Conservation (phyloP, 2,113 vertebrate species). For the Lagopus leucura region DNA sequence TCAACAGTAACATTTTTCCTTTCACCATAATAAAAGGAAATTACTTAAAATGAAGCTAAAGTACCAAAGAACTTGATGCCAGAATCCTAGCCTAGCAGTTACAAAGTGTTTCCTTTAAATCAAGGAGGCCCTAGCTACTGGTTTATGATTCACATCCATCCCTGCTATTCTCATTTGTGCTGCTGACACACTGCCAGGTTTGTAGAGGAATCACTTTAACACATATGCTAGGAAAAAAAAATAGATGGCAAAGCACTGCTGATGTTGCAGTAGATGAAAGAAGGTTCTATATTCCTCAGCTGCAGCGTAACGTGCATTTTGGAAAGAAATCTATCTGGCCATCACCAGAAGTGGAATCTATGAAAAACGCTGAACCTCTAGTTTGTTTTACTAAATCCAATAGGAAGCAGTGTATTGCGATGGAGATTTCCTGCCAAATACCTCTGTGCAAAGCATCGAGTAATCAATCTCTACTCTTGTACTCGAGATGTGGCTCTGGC, state of each 20-base stretch:
- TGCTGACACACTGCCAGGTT: not conserved
- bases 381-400: constrained; percentile 56
- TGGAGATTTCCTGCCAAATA: constrained; percentile 57
- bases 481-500: not conserved
- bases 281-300: constrained; percentile 9
- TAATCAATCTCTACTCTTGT: constrained; percentile 41
- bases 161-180: not conserved
- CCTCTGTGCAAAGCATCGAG: constrained; percentile 2
- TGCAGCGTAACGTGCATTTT: constrained; percentile 41
- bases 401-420: constrained; percentile 25
- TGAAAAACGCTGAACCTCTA: constrained; percentile 28
- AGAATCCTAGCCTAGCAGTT: not conserved
- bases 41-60: not conserved
- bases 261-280: constrained; percentile 13
- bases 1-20: not conserved
- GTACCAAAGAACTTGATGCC: not conserved
- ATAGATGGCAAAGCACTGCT: constrained; percentile 26
- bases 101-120: not conserved
- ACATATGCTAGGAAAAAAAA: not conserved
- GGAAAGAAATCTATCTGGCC: constrained; percentile 30
- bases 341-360: not conserved
- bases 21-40: not conserved
- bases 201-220: not conserved
- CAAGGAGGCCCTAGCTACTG: not conserved
- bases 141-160: not conserved